phyloP scores from a whole-genome alignment of 1,140 invertebrate genomes.

The Drosophila persimilis region DNA sequence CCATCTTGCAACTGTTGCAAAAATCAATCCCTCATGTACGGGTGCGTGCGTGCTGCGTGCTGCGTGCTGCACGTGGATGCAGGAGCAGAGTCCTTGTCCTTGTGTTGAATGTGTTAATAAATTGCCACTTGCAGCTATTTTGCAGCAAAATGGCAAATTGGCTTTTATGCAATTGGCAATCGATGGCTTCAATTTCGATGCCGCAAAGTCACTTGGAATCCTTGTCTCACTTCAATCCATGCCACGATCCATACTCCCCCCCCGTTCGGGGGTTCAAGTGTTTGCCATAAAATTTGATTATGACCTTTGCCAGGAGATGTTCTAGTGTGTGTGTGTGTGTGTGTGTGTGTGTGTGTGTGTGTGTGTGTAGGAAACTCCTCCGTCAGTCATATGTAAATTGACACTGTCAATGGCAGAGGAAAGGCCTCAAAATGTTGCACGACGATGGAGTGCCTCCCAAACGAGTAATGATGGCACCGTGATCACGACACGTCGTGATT shows the following conservation, averaged over 20 bases:
- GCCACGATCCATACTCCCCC: background rate
- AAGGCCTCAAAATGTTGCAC: too few relatives aligned
- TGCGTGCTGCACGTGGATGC: conserved; percentile 10
- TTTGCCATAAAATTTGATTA: conserved; percentile 72
- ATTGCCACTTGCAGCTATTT: conserved; percentile 73
- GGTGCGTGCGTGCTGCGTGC: conserved; percentile 9
- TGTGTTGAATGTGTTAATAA: conserved; percentile 58
- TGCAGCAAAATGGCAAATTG: conserved; percentile 72
- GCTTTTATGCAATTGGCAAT: conserved; percentile 70
- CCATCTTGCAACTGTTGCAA: conserved; percentile 67
- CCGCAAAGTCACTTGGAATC: conserved; percentile 48
- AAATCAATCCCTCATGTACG: conserved; percentile 54
- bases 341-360: conserved; percentile 1
- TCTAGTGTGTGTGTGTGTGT: background rate
- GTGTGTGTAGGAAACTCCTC: too few relatives aligned
- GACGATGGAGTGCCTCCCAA: too few relatives aligned
- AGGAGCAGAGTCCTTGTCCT: conserved; percentile 23
- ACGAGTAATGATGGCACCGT: too few relatives aligned
- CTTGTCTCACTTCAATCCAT: background rate
- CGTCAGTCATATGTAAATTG: conserved; percentile 38
- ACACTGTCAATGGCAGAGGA: conserved; percentile 19
- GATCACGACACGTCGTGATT: too few relatives aligned
- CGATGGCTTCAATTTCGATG: background rate
- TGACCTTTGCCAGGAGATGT: conserved; percentile 25
- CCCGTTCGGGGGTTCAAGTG: conserved; percentile 47